Base-by-base conservation (phyloP, 2,888 invertebrate genomes). In the Nymphalis urticae region DNA sequence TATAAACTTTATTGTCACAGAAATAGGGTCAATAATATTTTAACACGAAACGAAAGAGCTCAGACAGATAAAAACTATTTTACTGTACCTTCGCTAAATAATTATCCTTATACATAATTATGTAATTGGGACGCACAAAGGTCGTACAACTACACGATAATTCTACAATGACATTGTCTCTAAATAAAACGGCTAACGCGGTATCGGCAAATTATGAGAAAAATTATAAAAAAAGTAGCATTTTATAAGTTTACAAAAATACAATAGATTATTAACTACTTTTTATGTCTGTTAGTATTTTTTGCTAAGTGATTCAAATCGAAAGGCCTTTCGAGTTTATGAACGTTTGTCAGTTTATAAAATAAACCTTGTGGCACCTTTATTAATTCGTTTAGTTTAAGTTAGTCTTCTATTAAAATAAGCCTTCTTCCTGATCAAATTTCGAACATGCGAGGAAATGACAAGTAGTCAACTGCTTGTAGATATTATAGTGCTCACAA, bases 61-160 rank as follows among this genome's bases (percentile, higher is more conserved):
- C 32, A 21, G 32, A 42, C 4, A 4, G 58, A 58, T 48, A 54
- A 58, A 58, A 58, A 42, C 53, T 53, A 10, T 36, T 36, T 51
- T 32, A 73, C 72, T 6, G 27, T 42, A 4, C 4, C 71, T 68
- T 64, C 68, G 58, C 54, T 59, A 63, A 69, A 62, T 53, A 58
- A 68, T 72, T 75, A 71, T 73, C 73, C 73, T 73, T 65, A 62
- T 69, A 69, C 54, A 64, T 69, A 70, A 67, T 27, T 68, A 67
- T 65, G 68, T 64, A 68, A 67, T 69, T 68, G 51, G 69, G 62
- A 62, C 65, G 56, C n/a, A 56, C 24, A 62, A 60, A 73, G 73
- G 73, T 69, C 67, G 42, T 50, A 50, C 64, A 66, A 64, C 51
- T 66, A 32, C 50, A n/a, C 16, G 36, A 62, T 53, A 50, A 67